Conservation (phyloP, 2,797 vertebrate genomes). For the Lacerta viridis region DNA sequence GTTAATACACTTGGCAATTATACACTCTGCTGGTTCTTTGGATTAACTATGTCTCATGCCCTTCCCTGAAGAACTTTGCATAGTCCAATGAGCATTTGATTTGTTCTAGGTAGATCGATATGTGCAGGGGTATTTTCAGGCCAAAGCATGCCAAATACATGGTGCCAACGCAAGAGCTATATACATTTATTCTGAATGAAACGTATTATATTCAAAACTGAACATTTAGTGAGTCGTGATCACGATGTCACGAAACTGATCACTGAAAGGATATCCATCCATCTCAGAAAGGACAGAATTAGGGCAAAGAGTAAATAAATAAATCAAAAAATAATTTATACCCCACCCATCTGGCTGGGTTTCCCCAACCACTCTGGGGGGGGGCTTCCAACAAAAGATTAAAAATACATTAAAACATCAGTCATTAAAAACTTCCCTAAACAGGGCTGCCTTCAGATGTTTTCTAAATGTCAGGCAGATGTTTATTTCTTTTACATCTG, state of each 20-base stretch:
- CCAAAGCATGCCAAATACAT: neutral
- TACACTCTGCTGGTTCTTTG: neutral
- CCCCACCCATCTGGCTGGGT: too few relatives aligned
- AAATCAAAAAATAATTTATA: too few relatives aligned
- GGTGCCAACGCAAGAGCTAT: too few relatives aligned
- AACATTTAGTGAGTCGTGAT: neutral
- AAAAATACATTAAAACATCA: too few relatives aligned
- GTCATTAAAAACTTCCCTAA: too few relatives aligned
- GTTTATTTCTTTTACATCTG: too few relatives aligned
- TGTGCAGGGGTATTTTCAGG: constrained; percentile 32
- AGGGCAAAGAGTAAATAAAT: neutral
- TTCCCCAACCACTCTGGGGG: too few relatives aligned
- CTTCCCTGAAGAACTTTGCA: constrained; percentile 2
- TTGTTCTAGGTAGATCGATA: neutral
- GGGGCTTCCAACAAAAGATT: too few relatives aligned
- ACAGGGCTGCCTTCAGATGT: too few relatives aligned
- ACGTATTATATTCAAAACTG: neutral
- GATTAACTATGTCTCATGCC: neutral
- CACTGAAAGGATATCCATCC: neutral
- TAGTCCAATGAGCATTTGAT: neutral
- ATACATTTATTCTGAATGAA: neutral
- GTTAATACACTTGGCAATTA: neutral
- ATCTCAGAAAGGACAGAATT: neutral
- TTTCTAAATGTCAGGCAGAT: too few relatives aligned
- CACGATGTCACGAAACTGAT: neutral